Base-by-base conservation (phyloP, 2,113 vertebrate genomes). In the Rhizomys pruinosus region DNA sequence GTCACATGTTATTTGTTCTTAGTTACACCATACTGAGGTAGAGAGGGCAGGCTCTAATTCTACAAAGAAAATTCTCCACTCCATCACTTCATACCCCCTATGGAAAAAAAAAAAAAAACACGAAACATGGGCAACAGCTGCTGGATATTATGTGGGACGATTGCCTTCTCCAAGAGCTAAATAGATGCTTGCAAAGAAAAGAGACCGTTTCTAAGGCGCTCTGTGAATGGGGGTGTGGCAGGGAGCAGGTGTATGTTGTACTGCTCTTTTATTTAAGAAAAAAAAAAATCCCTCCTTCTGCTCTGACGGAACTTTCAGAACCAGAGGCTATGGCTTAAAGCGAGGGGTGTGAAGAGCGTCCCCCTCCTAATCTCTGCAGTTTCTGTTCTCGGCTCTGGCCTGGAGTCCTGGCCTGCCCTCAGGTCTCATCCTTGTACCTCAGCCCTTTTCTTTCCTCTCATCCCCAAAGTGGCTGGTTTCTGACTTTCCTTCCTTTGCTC, bases 141-240 rank as follows among this genome's bases (percentile, higher is more conserved):
- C 34, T 73, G 61, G 74, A 0, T 57, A 59, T 44, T 63, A 57
- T 27, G 81, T 78, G 82, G 85, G 73, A 78, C 17, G 34, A 16
- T 55, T 29, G 17, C 80, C 88, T 93, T 86, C 78, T 76, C 55
- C 6, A 2, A 4, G 82, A 90, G 55, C 94, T 85, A 87, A 87
- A 96, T 9, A 86, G 92, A 84, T 86, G 92, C 74, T 79, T 79
- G 63, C 57, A 39, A 89, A 71, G 37, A 92, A 73, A 76, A 89
- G 55, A 89, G 34, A 42, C 39, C 44, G 61, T 92, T 90, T 84
- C 47, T 25, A 90, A 91, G 52, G 74, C 77, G 64, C 69, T 20
- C 55, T 27, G 9, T 2, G 42, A 37, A 82, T 27, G 44, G 79
- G 63, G 34, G 76, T 42, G 63, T 55, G 63, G 42, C 22, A 15